These are phyloP conservation scores for Micromys minutus DNA, from an alignment of 2,113 vertebrate species.

Conservation along the genomic window DNA sequence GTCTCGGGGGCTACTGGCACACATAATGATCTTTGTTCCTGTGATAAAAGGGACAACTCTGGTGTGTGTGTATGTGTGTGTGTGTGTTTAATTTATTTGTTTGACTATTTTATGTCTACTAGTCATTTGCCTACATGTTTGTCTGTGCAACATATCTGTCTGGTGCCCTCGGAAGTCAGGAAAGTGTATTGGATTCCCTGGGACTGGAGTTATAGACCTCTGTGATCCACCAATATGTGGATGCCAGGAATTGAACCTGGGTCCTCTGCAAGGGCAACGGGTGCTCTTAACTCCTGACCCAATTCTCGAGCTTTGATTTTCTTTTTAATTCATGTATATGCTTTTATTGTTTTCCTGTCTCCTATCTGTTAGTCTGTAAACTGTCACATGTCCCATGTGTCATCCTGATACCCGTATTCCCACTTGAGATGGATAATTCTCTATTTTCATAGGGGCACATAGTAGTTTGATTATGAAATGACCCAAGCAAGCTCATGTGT, in stretches of 20 bases:
- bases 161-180: background rate
- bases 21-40: background rate
- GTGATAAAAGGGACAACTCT: background rate
- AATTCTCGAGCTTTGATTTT: background rate
- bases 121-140: background rate
- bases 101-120: background rate
- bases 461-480: background rate
- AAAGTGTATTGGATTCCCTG: background rate
- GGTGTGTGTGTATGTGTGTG: too few species aligned
- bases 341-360: background rate
- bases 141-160: background rate
- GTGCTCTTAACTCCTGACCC: background rate
- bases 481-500: too few species aligned
- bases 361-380: background rate
- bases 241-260: background rate
- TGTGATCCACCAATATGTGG: background rate
- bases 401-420: background rate
- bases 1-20: background rate
- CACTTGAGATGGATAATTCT: background rate
- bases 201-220: background rate
- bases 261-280: background rate
- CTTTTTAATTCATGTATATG: background rate
- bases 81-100: background rate
- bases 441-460: fast-evolving
- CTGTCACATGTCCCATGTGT: too few species aligned